A percentile compares a stretch with the other conserved stretches of the same genome.
Evolutionary conservation across 2,888 invertebrate genomes (phyloP).

Genomic region (Ichneumoninae sp.): DNA sequence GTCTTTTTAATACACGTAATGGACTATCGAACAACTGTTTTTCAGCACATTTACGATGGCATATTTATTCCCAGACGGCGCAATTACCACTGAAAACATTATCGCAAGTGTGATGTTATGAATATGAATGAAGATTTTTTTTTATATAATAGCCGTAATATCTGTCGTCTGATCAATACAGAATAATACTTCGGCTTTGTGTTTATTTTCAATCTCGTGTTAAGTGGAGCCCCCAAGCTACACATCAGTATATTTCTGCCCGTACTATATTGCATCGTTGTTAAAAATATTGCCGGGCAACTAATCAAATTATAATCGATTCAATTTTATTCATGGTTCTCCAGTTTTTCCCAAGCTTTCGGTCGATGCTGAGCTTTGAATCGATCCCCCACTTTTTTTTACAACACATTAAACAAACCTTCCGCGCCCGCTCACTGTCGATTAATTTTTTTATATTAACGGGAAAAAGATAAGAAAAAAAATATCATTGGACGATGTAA

Average conservation of each 20-base stretch:
- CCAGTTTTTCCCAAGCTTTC: no score
- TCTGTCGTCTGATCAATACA: slow-evolving; percentile 4
- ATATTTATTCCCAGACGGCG: slow-evolving; percentile 22
- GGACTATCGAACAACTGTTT: slow-evolving; percentile 2
- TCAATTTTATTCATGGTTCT: neutral
- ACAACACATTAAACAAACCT: neutral
- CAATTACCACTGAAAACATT: neutral
- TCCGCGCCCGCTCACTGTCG: neutral
- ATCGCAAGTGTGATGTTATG: slow-evolving; percentile 9
- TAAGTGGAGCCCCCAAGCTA: neutral
- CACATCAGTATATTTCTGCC: neutral
- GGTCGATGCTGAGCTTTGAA: neutral
- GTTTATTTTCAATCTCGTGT: neutral
- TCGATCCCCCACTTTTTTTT: neutral
- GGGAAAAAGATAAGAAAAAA: neutral
- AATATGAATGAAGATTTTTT: neutral
- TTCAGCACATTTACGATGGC: neutral
- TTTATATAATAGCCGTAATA: slow-evolving; percentile 5
- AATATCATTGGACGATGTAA: neutral
- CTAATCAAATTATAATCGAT: neutral
- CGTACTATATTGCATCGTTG: neutral
- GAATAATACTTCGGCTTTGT: neutral
- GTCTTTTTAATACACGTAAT: neutral
- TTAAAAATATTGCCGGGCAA: neutral
- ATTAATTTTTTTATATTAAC: neutral